These are phyloP conservation scores for Heliconius ethilla DNA, from an alignment of 2,888 invertebrate species.

Conservation along the genomic window DNA sequence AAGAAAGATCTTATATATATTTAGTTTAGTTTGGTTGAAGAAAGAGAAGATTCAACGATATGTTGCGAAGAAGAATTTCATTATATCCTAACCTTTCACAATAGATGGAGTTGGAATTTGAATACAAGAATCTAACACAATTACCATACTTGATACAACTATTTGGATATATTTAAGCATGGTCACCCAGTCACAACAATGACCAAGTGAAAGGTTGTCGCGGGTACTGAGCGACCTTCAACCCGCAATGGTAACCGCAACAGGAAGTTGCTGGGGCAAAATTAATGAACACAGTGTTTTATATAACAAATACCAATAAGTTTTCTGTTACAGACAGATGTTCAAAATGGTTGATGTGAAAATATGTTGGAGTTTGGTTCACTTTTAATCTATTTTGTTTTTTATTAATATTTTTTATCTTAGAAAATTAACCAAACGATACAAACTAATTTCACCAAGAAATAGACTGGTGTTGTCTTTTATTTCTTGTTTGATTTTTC, in stretches of 20 bases:
- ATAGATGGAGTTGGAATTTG: neutral
- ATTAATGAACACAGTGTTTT: constrained; percentile 10
- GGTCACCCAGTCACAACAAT: constrained; percentile 16
- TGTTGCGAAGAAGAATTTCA: neutral
- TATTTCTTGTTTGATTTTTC: no score
- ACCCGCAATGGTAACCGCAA: constrained; percentile 37
- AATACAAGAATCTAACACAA: neutral
- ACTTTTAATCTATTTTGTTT: neutral
- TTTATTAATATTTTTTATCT: no score
- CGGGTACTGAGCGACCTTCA: constrained; percentile 37
- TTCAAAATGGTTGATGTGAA: neutral
- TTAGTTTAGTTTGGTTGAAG: neutral
- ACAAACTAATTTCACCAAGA: no score
- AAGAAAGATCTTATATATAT: no score
- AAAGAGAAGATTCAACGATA: neutral
- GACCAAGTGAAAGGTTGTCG: constrained; percentile 43
- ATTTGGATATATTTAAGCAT: constrained; percentile 1
- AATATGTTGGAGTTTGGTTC: neutral
- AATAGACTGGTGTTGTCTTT: no score
- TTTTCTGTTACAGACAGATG: neutral
- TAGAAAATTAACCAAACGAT: no score
- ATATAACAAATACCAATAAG: neutral
- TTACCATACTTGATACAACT: neutral
- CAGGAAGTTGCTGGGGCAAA: constrained; percentile 31
- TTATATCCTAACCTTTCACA: neutral